A percentile compares a stretch with the other conserved stretches of the same genome.
Conservation (phyloP, 2,797 vertebrate genomes). For the Rhinoraja longicauda region DNA sequence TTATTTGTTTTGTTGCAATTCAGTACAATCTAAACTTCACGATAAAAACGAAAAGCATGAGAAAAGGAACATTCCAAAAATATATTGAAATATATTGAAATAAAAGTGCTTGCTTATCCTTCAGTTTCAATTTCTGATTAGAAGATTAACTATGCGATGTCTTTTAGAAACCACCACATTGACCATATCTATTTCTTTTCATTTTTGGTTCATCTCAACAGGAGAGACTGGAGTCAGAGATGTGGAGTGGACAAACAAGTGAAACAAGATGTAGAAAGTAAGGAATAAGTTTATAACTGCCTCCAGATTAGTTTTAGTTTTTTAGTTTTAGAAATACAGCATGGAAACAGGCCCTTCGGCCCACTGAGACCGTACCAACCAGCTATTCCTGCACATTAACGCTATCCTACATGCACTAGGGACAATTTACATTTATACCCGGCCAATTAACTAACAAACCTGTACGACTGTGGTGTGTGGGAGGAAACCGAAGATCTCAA, state of each 20-base stretch:
- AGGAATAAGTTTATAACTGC: background rate
- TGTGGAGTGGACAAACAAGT: background rate
- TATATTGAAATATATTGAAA: background rate
- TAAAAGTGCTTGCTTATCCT: background rate
- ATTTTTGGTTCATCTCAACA: background rate
- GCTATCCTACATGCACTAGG: no score
- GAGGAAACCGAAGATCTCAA: no score
- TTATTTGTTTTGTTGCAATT: conserved; percentile 9
- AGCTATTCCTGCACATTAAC: no score
- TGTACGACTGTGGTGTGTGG: no score
- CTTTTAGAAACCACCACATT: background rate
- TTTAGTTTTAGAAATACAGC: no score
- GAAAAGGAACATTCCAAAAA: background rate
- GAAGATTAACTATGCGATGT: background rate
- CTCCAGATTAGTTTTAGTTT: no score
- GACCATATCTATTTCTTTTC: background rate
- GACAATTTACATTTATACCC: no score
- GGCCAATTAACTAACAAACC: no score
- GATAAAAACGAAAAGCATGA: background rate
- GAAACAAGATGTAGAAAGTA: background rate
- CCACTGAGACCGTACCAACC: no score
- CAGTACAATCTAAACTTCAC: conserved; percentile 7
- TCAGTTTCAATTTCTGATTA: background rate
- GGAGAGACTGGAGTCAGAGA: background rate
- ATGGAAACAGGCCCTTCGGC: no score